Evolutionary conservation across 2,113 vertebrate species (phyloP), one percentile per base, ranked within the genome.

Genomic region (Pedionomus torquatus): DNA sequence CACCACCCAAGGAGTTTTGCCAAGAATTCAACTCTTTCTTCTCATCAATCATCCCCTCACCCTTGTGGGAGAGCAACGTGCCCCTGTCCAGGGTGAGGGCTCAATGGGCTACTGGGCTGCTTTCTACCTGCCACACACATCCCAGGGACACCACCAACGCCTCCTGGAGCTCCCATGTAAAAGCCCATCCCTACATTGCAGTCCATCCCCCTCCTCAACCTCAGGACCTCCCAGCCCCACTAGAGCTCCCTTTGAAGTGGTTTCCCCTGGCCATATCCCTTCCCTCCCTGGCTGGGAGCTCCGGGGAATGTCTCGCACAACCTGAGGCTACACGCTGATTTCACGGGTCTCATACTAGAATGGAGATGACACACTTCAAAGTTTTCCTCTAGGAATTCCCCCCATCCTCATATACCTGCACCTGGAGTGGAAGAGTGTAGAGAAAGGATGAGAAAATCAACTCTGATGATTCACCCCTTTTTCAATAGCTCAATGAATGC

Each of bases 231-330:
- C n/a, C 12, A 52, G 3, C 1, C 17, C 19, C 44, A 25, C 0
- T 2, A 41, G 18, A 85, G 16, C 7, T 33, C 35, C 76, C 31
- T 17, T 58, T 15, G 43, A 54, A 41, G 21, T 1, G 43, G 14
- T 11, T 48, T 68, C 30, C 44, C 37, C 13, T 51, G 23, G 46
- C 39, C 28, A 6, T 4, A 21, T 3, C n/a, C 28, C 17, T 48
- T 57, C 68, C 11, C 13, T 51, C 20, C 44, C 44, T 28, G 18
- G 2, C 75, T 65, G 41, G 26, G 37, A 87, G 8, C 8, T 7
- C 30, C 2, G 1, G 4, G 48, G 33, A 28, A 48, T 1, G 0
- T 58, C 51, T 52, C 24, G 3, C 25, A 31, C 51, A 19, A 8
- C 46, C 24, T 17, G 15, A 51, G 66, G 30, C 7, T 54, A 51